A percentile compares a stretch with the other conserved stretches of the same genome.
phyloP scores from a whole-genome alignment of 2,888 invertebrate species.

The Poecilobothrus nobilitatus region DNA sequence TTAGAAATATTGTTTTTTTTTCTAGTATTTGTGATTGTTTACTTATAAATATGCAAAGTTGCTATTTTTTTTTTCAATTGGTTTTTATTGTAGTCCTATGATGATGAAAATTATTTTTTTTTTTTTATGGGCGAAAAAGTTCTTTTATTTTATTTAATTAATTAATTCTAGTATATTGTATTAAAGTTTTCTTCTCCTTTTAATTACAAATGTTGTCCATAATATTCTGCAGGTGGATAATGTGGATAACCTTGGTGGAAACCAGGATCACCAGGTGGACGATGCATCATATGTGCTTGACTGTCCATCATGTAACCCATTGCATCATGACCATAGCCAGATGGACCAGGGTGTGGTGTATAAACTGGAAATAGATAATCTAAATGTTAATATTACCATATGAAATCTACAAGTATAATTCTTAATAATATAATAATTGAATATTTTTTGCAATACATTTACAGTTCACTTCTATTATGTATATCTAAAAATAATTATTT shows the following conservation, averaged over 20 bases:
- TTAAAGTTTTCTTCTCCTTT: slow-evolving; percentile 21
- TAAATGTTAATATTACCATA: slow-evolving; percentile 7
- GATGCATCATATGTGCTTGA: slow-evolving; percentile 91
- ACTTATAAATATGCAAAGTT: no score
- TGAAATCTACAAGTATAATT: neutral
- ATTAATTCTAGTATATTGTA: slow-evolving; percentile 20
- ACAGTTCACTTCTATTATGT: no score
- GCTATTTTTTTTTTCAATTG: no score
- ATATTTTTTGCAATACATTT: neutral
- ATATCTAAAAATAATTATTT: no score
- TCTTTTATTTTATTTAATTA: slow-evolving; percentile 19
- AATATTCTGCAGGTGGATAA: slow-evolving; percentile 87
- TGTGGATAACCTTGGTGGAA: slow-evolving; percentile 88
- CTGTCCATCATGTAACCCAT: slow-evolving; percentile 98
- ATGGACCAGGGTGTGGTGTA: slow-evolving; percentile 87
- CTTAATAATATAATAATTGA: neutral
- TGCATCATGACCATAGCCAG: slow-evolving; percentile 94
- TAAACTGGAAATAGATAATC: slow-evolving; percentile 54
- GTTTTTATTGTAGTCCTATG: neutral
- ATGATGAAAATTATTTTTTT: slow-evolving; percentile 17
- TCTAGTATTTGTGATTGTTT: no score
- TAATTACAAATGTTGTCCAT: slow-evolving; percentile 85
- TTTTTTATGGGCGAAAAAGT: slow-evolving; percentile 21
- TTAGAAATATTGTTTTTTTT: no score
- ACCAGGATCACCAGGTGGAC: slow-evolving; percentile 85